Conservation (phyloP, 2,797 vertebrate genomes). For the Euthynnus affinis region DNA sequence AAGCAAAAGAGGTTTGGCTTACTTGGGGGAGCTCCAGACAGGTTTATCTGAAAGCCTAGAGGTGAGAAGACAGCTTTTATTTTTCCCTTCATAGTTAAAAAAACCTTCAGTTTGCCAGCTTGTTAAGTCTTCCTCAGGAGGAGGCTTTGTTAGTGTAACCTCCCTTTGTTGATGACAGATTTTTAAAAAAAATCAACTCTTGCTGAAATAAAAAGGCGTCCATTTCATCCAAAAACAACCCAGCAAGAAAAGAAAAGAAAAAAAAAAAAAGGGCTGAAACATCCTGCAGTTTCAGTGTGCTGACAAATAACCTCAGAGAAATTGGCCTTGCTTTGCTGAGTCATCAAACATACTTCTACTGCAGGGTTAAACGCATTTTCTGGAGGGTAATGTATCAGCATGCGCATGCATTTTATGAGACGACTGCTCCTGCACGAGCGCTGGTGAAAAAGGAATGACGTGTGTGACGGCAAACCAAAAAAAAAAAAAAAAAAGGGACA, state of each 20-base stretch:
- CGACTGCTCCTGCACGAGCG: constrained; percentile 25
- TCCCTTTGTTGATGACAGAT: not conserved
- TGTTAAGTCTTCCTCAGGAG: constrained; percentile 17
- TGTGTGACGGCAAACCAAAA: constrained; percentile 26
- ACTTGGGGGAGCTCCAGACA: constrained; percentile 92
- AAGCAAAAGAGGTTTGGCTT: constrained; percentile 87
- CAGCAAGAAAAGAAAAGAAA: constrained; percentile 6
- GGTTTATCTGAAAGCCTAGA: constrained; percentile 94
- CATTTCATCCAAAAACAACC: not conserved
- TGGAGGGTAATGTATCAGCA: constrained; percentile 49
- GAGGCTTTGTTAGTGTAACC: constrained; percentile 31
- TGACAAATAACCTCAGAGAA: constrained; percentile 51
- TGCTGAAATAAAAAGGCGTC: constrained; percentile 8
- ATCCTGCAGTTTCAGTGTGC: constrained; percentile 20
- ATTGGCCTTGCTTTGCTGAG: constrained; percentile 63
- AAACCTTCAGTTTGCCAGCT: constrained; percentile 32
- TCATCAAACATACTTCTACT: constrained; percentile 31
- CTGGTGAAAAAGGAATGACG: too few relatives aligned
- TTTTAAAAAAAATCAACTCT: not conserved
- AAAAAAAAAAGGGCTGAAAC: not conserved
- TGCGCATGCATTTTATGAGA: constrained; percentile 46
- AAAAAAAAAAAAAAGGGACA: constrained; percentile 8
- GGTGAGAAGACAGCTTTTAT: constrained; percentile 89
- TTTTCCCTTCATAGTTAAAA: constrained; percentile 61
- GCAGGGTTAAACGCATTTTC: constrained; percentile 53